Evolutionary conservation across 2,888 invertebrate genomes (phyloP).

Genomic region (Cheilosia scutellata): DNA sequence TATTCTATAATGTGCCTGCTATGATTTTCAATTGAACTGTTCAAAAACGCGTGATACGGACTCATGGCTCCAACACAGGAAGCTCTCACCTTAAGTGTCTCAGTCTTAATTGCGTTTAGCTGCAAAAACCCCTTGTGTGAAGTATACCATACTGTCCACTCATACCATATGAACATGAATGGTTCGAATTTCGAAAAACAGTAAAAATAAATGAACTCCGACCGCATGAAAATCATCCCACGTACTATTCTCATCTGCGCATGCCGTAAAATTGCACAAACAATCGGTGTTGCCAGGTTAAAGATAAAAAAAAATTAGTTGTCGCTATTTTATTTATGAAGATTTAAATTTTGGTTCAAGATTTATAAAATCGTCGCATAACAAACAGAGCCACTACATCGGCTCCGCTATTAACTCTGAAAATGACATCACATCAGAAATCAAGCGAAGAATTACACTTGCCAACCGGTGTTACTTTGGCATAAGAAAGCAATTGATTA

Average conservation of each 20-base stretch:
- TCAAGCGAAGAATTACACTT: too few relatives aligned
- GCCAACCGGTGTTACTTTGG: too few relatives aligned
- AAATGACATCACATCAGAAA: too few relatives aligned
- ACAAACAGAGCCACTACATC: too few relatives aligned
- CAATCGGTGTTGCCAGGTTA: background rate
- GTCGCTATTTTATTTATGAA: too few relatives aligned
- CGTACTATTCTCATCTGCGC: conserved; percentile 32
- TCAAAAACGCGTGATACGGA: conserved; percentile 8
- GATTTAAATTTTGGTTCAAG: too few relatives aligned
- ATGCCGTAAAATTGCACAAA: conserved; percentile 34
- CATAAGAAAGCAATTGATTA: too few relatives aligned
- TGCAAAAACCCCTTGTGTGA: conserved; percentile 4
- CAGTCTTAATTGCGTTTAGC: conserved; percentile 16
- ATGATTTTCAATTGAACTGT: background rate
- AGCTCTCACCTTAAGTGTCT: background rate
- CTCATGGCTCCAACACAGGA: background rate
- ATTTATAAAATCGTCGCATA: too few relatives aligned
- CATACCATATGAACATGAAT: conserved; percentile 36
- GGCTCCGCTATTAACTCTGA: too few relatives aligned
- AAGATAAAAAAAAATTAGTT: background rate
- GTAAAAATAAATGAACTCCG: conserved; percentile 1
- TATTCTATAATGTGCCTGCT: background rate
- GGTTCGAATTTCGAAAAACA: conserved; percentile 41
- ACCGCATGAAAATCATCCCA: conserved; percentile 12
- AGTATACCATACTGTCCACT: background rate